Base-by-base conservation (phyloP, 2,888 invertebrate species). In the Atrina japonica region DNA sequence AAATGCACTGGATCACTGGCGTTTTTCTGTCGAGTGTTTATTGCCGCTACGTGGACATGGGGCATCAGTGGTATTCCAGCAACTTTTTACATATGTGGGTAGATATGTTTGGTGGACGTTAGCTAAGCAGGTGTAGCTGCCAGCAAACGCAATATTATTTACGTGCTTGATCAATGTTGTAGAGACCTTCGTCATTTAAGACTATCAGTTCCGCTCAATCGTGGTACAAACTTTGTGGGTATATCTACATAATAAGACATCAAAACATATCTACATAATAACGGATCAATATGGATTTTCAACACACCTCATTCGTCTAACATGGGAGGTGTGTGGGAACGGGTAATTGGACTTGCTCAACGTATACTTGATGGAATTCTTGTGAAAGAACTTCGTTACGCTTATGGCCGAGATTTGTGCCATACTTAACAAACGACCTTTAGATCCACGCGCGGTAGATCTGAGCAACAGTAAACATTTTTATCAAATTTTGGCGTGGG, bases 151-250 rank as follows among this genome's bases (percentile, higher is more conserved):
- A 14, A 50, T 76, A 2, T n/a, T 78, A 3, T 74, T 76, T 25
- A 76, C 76, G 0, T 78, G 78, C 30, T 45, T 76, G 7, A 70
- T 76, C 5, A 73, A 78, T 47, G 58, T 76, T 21, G 35, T 74
- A 0, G 73, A 78, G 35, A 66, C 29, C 75, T 18, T 66, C 67
- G 3, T 40, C 45, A n/a, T 76, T 76, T 41, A 71, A 66, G 14
- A 73, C 66, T 55, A 63, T 63, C 49, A 49, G 11, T 64, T 67
- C 27, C 0, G 68, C 0, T 72, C 72, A 23, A 72, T n/a, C 23
- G 55, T 0, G 64, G 72, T 7, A 72, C 67, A 0, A 72, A 72
- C 40, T 73, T 73, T 41, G 65, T 73, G 3, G 65, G 65, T 27
- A 29, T 35, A 40, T 16, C 65, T 18, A 52, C 60, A 27, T 49